Evolutionary conservation across 1,140 invertebrate species (phyloP).

Genomic region (Eriosoma lanigerum): DNA sequence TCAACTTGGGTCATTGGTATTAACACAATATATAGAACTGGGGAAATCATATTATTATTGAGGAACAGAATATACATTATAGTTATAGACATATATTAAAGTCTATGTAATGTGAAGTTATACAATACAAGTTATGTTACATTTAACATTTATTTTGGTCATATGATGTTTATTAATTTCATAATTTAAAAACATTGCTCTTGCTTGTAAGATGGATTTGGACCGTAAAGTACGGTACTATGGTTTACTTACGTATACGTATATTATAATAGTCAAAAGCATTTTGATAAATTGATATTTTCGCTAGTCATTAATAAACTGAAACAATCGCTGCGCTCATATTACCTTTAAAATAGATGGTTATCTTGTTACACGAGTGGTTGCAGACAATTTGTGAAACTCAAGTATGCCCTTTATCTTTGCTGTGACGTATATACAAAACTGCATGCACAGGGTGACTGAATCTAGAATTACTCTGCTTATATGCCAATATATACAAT

Average conservation of each 20-base stretch:
- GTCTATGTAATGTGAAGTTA: neutral
- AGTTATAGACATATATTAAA: neutral
- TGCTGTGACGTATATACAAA: neutral
- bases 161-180: conserved; percentile 19
- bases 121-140: neutral
- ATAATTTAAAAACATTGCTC: conserved; percentile 4
- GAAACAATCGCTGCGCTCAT: conserved; percentile 11
- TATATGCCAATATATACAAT: no score
- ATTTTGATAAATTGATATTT: conserved; percentile 41
- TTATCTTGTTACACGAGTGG: conserved; percentile 32
- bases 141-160: neutral
- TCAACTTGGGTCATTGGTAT: neutral
- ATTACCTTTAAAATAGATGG: conserved; percentile 1
- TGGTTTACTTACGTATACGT: neutral
- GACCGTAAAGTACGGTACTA: neutral
- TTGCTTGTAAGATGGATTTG: neutral
- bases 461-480: neutral
- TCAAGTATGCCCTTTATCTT: conserved; percentile 13
- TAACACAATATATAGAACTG: conserved; percentile 2
- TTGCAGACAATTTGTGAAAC: conserved; percentile 10
- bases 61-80: neutral
- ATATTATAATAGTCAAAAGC: conserved; percentile 8
- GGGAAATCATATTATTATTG: no score
- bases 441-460: neutral
- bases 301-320: conserved; percentile 32